phyloP scores from a whole-genome alignment of 2,797 vertebrate genomes.

The Micrastur ruficollis region DNA sequence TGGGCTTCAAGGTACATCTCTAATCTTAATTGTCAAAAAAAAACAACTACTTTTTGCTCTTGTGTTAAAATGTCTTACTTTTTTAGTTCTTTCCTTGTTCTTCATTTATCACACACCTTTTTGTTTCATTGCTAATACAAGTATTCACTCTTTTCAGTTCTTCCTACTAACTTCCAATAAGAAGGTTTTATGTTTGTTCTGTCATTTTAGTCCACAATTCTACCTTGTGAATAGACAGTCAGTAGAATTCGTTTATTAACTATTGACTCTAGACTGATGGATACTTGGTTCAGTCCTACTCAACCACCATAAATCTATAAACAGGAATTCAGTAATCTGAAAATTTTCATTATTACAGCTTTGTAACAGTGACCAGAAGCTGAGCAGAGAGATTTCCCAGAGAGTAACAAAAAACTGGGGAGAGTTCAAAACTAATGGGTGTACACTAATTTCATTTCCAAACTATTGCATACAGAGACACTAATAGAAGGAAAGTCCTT shows the following conservation, averaged over 20 bases:
- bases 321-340: background rate
- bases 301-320: background rate
- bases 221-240: background rate
- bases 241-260: background rate
- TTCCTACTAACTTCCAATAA: background rate
- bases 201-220: background rate
- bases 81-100: background rate
- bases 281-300: background rate
- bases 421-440: background rate
- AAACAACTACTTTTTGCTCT: rapidly evolving
- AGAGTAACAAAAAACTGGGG: background rate
- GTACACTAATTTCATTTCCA: background rate
- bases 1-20: background rate
- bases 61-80: background rate
- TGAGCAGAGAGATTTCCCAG: background rate
- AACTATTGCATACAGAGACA: background rate
- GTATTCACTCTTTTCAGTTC: background rate
- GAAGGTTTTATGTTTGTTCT: background rate
- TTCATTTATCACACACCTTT: background rate
- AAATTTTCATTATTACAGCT: background rate
- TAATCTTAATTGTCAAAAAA: background rate
- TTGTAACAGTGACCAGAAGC: background rate
- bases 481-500: background rate
- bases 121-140: background rate
- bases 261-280: background rate